A percentile compares a stretch with the other conserved stretches of the same genome.
phyloP scores from a whole-genome alignment of 2,797 vertebrate species.

The Chaetophractus vellerosus region DNA sequence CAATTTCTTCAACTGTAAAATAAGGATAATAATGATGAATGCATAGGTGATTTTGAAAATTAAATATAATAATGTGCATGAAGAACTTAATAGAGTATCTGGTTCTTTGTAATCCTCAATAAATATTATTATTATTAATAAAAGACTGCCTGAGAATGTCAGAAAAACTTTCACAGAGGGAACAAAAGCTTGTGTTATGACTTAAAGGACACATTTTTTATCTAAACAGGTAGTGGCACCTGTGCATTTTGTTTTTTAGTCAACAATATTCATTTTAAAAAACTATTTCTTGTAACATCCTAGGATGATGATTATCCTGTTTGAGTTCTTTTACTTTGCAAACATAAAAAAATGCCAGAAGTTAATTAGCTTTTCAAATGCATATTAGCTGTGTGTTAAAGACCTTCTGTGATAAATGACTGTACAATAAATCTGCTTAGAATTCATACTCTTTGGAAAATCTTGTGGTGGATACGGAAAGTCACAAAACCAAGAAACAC shows the following conservation, averaged over 20 bases:
- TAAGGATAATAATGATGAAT: slow-evolving; percentile 35
- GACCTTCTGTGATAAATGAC: slow-evolving; percentile 34
- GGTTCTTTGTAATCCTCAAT: background rate
- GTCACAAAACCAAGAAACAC: background rate
- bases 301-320: slow-evolving; percentile 74
- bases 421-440: background rate
- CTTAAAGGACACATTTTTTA: slow-evolving; percentile 74
- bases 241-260: slow-evolving; percentile 68
- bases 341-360: slow-evolving; percentile 72
- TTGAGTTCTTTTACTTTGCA: slow-evolving; percentile 78
- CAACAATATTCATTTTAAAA: slow-evolving; percentile 78
- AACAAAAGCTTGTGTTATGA: background rate
- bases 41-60: background rate
- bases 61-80: background rate
- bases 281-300: slow-evolving; percentile 77
- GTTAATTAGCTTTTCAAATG: slow-evolving; percentile 63
- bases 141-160: slow-evolving; percentile 37
- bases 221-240: slow-evolving; percentile 58
- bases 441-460: background rate
- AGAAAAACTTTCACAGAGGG: slow-evolving; percentile 74
- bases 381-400: background rate
- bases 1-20: slow-evolving; percentile 23
- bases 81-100: background rate
- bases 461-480: background rate
- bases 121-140: slow-evolving; percentile 47